phyloP scores from a whole-genome alignment of 2,113 vertebrate species.

The Gallinago jamesoni region DNA sequence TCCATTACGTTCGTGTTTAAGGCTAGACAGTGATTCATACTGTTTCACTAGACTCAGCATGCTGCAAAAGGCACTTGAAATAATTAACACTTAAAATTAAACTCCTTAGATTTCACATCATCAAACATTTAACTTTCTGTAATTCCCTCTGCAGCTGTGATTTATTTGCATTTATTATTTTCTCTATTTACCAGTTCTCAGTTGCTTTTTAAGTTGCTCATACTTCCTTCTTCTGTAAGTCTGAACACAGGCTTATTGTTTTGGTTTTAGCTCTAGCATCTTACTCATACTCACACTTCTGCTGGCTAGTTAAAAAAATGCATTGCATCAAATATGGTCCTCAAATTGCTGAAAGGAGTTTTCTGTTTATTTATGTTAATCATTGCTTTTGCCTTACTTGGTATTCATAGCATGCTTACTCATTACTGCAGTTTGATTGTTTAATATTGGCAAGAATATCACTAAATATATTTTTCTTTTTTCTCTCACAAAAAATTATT shows the following conservation, averaged over 20 bases:
- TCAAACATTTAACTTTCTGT: slow-evolving; percentile 59
- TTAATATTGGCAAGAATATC: slow-evolving; percentile 3
- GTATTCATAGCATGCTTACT: not conserved
- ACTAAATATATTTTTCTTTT: not conserved
- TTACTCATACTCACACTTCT: slow-evolving; percentile 33
- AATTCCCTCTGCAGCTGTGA: slow-evolving; percentile 54
- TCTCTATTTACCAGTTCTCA: slow-evolving; percentile 22
- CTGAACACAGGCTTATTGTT: slow-evolving; percentile 29
- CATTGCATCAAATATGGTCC: slow-evolving; percentile 6
- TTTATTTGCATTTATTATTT: slow-evolving; percentile 64
- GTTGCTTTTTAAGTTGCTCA: slow-evolving; percentile 34
- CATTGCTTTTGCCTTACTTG: not conserved
- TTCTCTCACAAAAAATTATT: not conserved
- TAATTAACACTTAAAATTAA: slow-evolving; percentile 69
- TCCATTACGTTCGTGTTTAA: slow-evolving; percentile 31
- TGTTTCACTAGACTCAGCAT: slow-evolving; percentile 57
- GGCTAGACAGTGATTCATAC: slow-evolving; percentile 56
- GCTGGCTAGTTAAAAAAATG: not conserved
- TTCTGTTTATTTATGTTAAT: slow-evolving; percentile 38
- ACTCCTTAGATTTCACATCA: slow-evolving; percentile 59
- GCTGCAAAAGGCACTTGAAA: slow-evolving; percentile 61
- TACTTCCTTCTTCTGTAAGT: slow-evolving; percentile 45
- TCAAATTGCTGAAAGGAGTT: slow-evolving; percentile 8
- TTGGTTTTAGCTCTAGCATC: slow-evolving; percentile 29
- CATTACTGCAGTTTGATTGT: not conserved